Percentiles rank a stretch among this genome's conserved stretches.
phyloP scores from a whole-genome alignment of 2,797 vertebrate genomes.

The Meriones psammophilus region DNA sequence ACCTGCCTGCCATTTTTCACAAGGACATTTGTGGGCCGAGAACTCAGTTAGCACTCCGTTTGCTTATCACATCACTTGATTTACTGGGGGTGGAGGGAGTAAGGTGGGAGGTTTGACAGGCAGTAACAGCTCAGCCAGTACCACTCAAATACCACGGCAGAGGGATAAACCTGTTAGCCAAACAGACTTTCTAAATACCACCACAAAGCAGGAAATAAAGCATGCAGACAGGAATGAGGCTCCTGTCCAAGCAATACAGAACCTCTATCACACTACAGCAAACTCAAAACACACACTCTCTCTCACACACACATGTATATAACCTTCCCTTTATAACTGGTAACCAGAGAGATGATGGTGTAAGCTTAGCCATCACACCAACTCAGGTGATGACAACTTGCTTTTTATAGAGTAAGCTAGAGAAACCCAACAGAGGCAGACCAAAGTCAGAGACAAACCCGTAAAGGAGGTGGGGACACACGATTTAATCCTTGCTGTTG shows the following conservation, averaged over 20 bases:
- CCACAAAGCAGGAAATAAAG: slow-evolving; percentile 73
- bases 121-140: slow-evolving; percentile 67
- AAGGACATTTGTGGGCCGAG: slow-evolving; percentile 61
- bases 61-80: slow-evolving; percentile 79
- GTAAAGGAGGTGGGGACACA: slow-evolving; percentile 10
- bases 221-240: slow-evolving; percentile 63
- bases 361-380: slow-evolving; percentile 67
- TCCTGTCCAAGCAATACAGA: slow-evolving; percentile 75
- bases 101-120: slow-evolving; percentile 76
- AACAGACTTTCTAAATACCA: slow-evolving; percentile 74
- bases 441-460: neutral
- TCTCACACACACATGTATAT: neutral
- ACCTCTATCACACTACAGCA: slow-evolving; percentile 61
- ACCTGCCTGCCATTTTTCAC: slow-evolving; percentile 73
- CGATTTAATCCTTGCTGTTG: slow-evolving; percentile 62
- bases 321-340: slow-evolving; percentile 60
- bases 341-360: slow-evolving; percentile 66
- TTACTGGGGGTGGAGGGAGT: slow-evolving; percentile 66
- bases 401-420: slow-evolving; percentile 73
- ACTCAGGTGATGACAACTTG: slow-evolving; percentile 38
- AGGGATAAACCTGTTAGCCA: slow-evolving; percentile 64
- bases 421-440: slow-evolving; percentile 67
- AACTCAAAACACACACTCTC: slow-evolving; percentile 73
- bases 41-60: slow-evolving; percentile 67
- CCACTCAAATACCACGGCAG: slow-evolving; percentile 60